Evolutionary conservation across 2,888 invertebrate species (phyloP).

Genomic region (Cerastis leucographa): DNA sequence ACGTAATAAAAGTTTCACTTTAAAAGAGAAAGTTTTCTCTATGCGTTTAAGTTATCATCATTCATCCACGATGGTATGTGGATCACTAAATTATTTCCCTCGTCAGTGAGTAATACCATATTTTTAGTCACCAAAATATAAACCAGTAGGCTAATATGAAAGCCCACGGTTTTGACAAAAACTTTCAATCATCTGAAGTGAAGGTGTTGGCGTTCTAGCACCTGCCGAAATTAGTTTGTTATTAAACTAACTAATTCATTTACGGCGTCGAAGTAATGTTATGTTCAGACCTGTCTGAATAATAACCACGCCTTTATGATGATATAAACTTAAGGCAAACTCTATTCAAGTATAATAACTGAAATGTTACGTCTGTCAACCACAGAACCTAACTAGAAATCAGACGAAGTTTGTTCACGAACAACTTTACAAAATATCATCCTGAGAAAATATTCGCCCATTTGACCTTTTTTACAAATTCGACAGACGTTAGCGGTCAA

Average conservation of each 20-base stretch:
- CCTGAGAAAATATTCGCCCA: neutral
- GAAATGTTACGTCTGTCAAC: conserved; percentile 40
- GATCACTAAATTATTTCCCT: neutral
- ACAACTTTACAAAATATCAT: conserved; percentile 24
- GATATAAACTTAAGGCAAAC: conserved; percentile 13
- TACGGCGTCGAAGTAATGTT: conserved; percentile 1
- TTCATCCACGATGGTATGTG: neutral
- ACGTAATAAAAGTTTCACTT: too few relatives aligned
- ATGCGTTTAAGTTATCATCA: neutral
- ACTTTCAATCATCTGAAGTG: neutral
- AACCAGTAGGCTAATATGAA: neutral
- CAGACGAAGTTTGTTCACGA: conserved; percentile 20
- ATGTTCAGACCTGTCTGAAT: neutral
- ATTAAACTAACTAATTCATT: conserved; percentile 4
- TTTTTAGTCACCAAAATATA: neutral
- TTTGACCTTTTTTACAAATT: conserved; percentile 30
- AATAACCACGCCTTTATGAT: neutral
- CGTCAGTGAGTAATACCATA: neutral
- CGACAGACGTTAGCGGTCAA: conserved; percentile 12
- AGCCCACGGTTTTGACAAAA: neutral
- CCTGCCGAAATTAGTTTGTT: conserved; percentile 4
- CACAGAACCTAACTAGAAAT: conserved; percentile 27
- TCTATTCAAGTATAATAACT: conserved; percentile 2
- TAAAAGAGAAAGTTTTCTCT: neutral
- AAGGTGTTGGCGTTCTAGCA: neutral